These are phyloP conservation scores for Arctocebus calabarensis DNA, from an alignment of 2,797 vertebrate species.

Conservation along the genomic window DNA sequence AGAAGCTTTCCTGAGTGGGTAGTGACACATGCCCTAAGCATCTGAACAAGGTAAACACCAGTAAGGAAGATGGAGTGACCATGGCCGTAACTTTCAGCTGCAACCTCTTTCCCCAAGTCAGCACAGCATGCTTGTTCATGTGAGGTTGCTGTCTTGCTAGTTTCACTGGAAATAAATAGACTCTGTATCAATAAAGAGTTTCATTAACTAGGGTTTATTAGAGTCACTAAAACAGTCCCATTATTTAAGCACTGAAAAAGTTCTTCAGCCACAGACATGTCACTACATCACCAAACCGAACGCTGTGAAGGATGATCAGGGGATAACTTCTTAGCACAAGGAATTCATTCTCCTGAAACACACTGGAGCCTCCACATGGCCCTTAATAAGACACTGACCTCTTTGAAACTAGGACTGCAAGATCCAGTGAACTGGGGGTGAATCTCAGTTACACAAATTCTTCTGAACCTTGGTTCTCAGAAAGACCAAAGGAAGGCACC, in stretches of 20 bases:
- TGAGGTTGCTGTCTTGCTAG: conserved; percentile 47
- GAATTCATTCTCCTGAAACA: conserved; percentile 78
- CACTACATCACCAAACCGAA: conserved; percentile 49
- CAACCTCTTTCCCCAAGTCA: conserved; percentile 4
- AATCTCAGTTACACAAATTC: conserved; percentile 64
- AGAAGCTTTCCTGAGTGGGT: conserved; percentile 25
- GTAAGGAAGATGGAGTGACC: not conserved
- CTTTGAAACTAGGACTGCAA: conserved; percentile 75
- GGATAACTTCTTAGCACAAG: conserved; percentile 74
- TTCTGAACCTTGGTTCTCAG: conserved; percentile 76
- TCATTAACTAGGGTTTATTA: conserved; percentile 60
- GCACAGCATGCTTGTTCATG: not conserved
- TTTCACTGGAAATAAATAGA: conserved; percentile 57
- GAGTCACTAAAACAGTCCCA: conserved; percentile 55
- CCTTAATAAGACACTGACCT: conserved; percentile 77
- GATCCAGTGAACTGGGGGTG: conserved; percentile 28
- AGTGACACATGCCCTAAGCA: not conserved
- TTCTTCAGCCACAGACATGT: conserved; percentile 62
- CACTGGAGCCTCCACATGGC: conserved; percentile 68
- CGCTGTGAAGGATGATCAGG: conserved; percentile 65
- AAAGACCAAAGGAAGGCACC: conserved; percentile 72
- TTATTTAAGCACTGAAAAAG: conserved; percentile 66
- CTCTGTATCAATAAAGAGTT: conserved; percentile 53
- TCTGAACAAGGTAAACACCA: not conserved
- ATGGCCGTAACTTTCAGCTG: not conserved